Base-by-base conservation (phyloP, 2,113 vertebrate species). In the Chrysochloris asiatica region DNA sequence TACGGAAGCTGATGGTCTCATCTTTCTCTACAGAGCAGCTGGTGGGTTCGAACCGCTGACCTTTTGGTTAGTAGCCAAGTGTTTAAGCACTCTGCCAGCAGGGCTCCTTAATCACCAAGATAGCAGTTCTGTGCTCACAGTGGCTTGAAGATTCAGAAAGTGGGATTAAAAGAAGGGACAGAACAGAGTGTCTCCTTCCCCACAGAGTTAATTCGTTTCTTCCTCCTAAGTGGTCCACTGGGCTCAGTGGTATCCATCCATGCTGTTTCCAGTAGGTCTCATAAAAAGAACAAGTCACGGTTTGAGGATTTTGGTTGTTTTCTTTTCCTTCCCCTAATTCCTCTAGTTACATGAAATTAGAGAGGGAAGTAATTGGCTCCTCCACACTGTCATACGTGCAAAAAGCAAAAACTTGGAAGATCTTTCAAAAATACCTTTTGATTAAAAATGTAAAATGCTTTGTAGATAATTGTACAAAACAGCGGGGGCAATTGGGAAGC, bases 401-500 rank as follows among this genome's bases (percentile, higher is more conserved):
- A 96, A 94, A 77, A 26, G 16, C 67, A 78, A 95, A 94, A 87
- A n/a, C 85, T 78, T 54, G 88, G n/a, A 78, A 91, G 52, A 77
- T 36, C 81, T 90, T 83, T 92, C 0, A 83, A 94, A 95, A 93
- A 63, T 73, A 80, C 87, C 89, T 24, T 61, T 92, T 94, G 95
- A 96, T 97, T 96, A 94, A 95, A 94, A 96, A 90, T 96, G 76
- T 79, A 96, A 97, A 96, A 93, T 79, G 65, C 79, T 41, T 41
- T 73, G 80, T 56, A 80, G 90, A 75, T 93, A 94, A 94, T 95
- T 96, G 92, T 86, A 90, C 21, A 61, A 93, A 96, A 90, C 93
- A 97, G 92, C 72, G 30, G 89, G 83, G 89, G 72, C 82, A 90
- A 92, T 95, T 94, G 95, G 83, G 83, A 95, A 94, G 83, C 77